phyloP scores from a whole-genome alignment of 2,797 vertebrate genomes.

The Sternotherus odoratus region DNA sequence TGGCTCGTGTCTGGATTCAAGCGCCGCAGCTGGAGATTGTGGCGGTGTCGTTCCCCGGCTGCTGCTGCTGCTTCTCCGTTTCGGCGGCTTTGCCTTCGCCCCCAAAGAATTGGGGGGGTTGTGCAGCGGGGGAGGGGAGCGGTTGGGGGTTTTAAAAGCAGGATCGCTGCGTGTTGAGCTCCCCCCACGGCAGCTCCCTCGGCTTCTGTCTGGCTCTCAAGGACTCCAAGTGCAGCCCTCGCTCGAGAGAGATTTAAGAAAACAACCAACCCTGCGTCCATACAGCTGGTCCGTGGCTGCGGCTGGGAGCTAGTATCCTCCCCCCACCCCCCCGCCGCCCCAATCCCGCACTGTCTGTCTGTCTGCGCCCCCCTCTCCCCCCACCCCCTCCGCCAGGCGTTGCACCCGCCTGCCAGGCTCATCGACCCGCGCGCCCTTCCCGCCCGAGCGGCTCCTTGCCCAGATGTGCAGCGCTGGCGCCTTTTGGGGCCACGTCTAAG shows the following conservation, averaged over 20 bases:
- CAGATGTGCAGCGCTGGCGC: not conserved
- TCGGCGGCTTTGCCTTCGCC: not conserved
- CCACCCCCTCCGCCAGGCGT: not conserved
- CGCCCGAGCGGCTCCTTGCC: not conserved
- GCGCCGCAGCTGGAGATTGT: not conserved
- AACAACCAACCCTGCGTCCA: not conserved
- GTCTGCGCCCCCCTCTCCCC: not conserved
- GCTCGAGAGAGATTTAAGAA: not conserved
- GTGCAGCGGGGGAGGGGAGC: too few relatives aligned
- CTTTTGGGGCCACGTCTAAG: conserved; percentile 40
- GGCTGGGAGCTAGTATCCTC: not conserved
- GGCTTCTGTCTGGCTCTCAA: not conserved
- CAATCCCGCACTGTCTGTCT: not conserved
- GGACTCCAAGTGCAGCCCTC: not conserved
- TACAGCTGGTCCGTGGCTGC: not conserved
- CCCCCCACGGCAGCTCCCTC: not conserved
- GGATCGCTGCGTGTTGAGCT: not conserved
- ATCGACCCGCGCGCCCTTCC: not conserved
- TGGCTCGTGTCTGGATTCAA: not conserved
- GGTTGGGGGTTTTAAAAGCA: not conserved
- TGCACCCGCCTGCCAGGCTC: not conserved
- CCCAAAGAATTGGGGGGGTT: not conserved
- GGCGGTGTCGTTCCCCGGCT: not conserved
- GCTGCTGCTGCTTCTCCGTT: not conserved
- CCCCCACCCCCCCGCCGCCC: too few relatives aligned